These are phyloP conservation scores for Chrysogorgia sp. DNA, from an alignment of 92 coral and sea anemone genomes.

Conservation along the genomic window DNA sequence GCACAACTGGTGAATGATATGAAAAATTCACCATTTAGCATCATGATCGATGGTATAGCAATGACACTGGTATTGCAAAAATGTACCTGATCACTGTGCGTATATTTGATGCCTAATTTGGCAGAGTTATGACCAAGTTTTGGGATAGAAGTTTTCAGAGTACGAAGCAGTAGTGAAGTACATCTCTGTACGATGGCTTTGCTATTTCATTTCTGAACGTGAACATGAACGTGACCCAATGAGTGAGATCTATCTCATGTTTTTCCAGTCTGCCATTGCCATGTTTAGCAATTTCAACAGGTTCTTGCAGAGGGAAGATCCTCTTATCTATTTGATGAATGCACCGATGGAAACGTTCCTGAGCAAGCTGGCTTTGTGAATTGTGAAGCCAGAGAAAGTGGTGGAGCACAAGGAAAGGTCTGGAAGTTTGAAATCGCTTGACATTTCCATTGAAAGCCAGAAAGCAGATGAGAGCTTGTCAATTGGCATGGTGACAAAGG, in stretches of 20 bases:
- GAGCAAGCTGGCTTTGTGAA: conserved; percentile 52
- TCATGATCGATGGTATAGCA: conserved; percentile 64
- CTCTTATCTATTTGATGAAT: conserved; percentile 54
- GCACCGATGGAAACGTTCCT: conserved; percentile 41
- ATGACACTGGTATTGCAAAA: conserved; percentile 64
- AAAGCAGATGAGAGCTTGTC: conserved; percentile 52
- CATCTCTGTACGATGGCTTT: conserved; percentile 50
- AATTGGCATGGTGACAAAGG: conserved; percentile 50
- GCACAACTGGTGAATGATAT: conserved; percentile 54
- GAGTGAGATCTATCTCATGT: conserved; percentile 60
- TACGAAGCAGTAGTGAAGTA: conserved; percentile 61
- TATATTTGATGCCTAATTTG: conserved; percentile 54
- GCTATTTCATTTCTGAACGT: conserved; percentile 59
- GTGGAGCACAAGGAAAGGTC: conserved; percentile 46
- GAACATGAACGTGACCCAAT: conserved; percentile 57
- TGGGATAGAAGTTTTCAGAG: conserved; percentile 50
- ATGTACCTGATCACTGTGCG: conserved; percentile 57
- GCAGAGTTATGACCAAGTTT: conserved; percentile 61
- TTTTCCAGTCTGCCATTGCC: conserved; percentile 50
- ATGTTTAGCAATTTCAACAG: conserved; percentile 49
- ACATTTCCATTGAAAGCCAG: conserved; percentile 56
- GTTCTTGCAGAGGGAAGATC: conserved; percentile 65
- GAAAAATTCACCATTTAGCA: conserved; percentile 58
- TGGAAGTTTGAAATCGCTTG: conserved; percentile 50
- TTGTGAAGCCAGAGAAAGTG: conserved; percentile 37